Base-by-base conservation (phyloP, 2,113 vertebrate species). In the Geothlypis trichas region DNA sequence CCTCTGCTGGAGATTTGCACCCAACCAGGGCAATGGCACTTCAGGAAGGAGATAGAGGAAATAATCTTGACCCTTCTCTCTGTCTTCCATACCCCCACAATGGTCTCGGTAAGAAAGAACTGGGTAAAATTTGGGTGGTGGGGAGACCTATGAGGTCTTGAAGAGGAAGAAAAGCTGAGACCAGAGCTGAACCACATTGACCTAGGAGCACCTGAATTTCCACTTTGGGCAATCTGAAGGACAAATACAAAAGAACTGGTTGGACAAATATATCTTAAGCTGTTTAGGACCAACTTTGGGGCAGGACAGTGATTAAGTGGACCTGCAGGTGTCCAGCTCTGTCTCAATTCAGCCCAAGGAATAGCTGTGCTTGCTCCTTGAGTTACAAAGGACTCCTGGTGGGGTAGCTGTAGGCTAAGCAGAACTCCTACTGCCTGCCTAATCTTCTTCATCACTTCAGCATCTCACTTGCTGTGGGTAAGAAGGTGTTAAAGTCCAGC, bases 81-180 rank as follows among this genome's bases (percentile, higher is more conserved):
- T 67, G 1, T 76, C 35, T 88, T 92, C 28, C 4, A 4, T 65
- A 27, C 37, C 16, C 5, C 4, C 23, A 13, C 1, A 51, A 21
- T 22, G 35, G 7, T 30, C 35, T 35, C 35, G 26, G 47, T 23
- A 71, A 82, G 39, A 87, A 90, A 68, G 82, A 72, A 55, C 0
- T 2, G 14, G 10, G 19, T 47, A 42, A 47, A 20, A 85, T 67
- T 57, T 10, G 2, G 11, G 5, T 0, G 0, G 3, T 4, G 6
- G 10, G 11, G 8, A 8, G 21, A 61, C 6, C 12, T 47, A 42
- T 30, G 23, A 68, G 21, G 7, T 61, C 20, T 63, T 13, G 39
- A 31, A 49, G 1, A 49, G 24, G 13, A 51, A 84, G 7, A 9
- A 15, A 17, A 73, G 22, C 35, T 76, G 22, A 62, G 17, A 16